phyloP scores from a whole-genome alignment of 1,140 invertebrate genomes.

The Tetragnatha versicolor region DNA sequence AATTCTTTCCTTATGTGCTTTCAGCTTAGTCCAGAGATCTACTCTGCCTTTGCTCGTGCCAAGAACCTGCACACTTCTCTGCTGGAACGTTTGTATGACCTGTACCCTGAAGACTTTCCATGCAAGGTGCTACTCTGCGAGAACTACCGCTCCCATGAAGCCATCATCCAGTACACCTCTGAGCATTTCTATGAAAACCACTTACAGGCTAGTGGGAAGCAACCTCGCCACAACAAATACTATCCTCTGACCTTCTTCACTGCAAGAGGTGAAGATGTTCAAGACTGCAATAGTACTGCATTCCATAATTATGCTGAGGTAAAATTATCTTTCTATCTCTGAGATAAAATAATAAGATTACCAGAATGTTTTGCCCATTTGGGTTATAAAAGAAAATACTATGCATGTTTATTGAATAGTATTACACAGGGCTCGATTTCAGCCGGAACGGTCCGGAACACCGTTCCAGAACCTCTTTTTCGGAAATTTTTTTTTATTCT shows the following conservation, averaged over 20 bases:
- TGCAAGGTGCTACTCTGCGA: conserved; percentile 84
- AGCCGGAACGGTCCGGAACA: too few species aligned
- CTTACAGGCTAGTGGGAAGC: conserved; percentile 75
- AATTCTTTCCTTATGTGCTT: conserved; percentile 14
- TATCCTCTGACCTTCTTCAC: conserved; percentile 85
- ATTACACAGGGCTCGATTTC: too few species aligned
- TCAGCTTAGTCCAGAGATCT: conserved; percentile 76
- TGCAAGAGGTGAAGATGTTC: conserved; percentile 77
- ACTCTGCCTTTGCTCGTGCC: conserved; percentile 79
- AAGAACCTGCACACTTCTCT: conserved; percentile 80
- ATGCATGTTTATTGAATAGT: too few species aligned
- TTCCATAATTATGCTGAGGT: conserved; percentile 85
- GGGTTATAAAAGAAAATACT: too few species aligned
- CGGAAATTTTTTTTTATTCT: too few species aligned
- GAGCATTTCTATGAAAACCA: conserved; percentile 84
- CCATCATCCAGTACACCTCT: conserved; percentile 82
- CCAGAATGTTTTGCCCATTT: not conserved
- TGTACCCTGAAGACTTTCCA: conserved; percentile 77
- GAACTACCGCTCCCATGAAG: conserved; percentile 85
- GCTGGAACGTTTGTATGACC: conserved; percentile 80
- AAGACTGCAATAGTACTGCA: conserved; percentile 82
- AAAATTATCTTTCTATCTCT: not conserved
- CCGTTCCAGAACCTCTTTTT: too few species aligned
- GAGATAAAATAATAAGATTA: not conserved
- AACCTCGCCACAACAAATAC: conserved; percentile 72